Evolutionary conservation across 2,797 vertebrate genomes (phyloP).

Genomic region (Peromyscus eremicus): DNA sequence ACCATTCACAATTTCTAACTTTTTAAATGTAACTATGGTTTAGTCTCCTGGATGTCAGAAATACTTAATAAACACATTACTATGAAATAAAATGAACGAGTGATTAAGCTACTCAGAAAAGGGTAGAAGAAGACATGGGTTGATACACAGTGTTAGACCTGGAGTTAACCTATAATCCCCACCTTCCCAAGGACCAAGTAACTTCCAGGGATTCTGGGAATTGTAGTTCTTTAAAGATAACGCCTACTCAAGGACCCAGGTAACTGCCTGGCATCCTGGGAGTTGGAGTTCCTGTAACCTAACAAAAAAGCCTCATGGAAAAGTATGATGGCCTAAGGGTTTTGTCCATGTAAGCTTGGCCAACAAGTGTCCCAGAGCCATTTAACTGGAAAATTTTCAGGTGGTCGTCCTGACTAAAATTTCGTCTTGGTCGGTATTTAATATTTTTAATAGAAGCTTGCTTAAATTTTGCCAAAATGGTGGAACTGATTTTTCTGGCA

Average conservation of each 20-base stretch:
- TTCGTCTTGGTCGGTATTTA: not conserved
- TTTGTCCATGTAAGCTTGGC: not conserved
- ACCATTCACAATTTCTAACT: not conserved
- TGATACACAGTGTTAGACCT: not conserved
- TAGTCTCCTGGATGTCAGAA: not conserved
- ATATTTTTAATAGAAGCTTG: not conserved
- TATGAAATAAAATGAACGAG: not conserved
- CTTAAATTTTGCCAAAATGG: not conserved
- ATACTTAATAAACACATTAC: not conserved
- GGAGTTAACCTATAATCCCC: not conserved
- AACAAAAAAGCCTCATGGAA: not conserved
- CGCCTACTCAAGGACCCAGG: not conserved
- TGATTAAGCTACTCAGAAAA: not conserved
- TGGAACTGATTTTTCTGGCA: not conserved
- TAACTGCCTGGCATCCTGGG: not conserved
- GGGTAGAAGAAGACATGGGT: not conserved
- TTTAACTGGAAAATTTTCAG: not conserved
- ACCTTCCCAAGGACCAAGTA: not conserved
- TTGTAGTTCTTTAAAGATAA: not conserved
- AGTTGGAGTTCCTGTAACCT: not conserved
- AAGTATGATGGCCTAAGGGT: not conserved
- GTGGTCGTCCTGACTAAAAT: not conserved
- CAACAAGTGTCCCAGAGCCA: not conserved
- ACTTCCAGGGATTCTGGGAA: not conserved
- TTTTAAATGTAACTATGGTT: not conserved